A percentile compares a stretch with the other conserved stretches of the same genome.
Conservation (phyloP, 92 coral and sea anemone genomes). For the Bergia puertoricense region DNA sequence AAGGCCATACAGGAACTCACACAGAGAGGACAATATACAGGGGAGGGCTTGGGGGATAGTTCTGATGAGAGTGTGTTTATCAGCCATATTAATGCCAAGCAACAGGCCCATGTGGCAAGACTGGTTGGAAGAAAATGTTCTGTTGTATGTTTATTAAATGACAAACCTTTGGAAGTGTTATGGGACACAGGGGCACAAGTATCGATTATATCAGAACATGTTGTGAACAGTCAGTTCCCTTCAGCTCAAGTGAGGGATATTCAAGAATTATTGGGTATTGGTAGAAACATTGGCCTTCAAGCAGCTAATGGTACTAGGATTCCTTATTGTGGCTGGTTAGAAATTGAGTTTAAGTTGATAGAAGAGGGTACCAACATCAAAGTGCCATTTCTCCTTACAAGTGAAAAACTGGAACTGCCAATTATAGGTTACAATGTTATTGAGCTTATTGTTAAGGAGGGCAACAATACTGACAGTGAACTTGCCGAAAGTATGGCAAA, state of each 20-base stretch:
- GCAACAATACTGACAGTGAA: no score
- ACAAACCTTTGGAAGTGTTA: conserved; percentile 21
- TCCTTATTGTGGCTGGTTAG: conserved; percentile 44
- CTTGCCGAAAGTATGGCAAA: no score
- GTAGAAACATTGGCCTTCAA: conserved; percentile 17
- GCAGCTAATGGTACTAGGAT: conserved; percentile 53
- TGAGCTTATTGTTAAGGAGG: conserved; percentile 21
- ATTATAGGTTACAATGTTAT: no score
- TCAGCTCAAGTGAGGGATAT: conserved; percentile 19
- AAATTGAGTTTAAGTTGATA: conserved; percentile 30
- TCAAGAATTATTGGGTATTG: conserved; percentile 37
- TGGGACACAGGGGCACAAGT: conserved; percentile 62
- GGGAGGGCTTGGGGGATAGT: conserved; percentile 45
- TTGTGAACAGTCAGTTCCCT: conserved; percentile 15
- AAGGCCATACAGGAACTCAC: conserved; percentile 46
- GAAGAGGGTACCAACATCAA: conserved; percentile 7
- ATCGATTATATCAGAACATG: conserved; percentile 43
- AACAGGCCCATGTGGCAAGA: conserved; percentile 44
- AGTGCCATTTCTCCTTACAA: conserved; percentile 44
- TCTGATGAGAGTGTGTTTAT: conserved; percentile 43
- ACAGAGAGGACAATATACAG: conserved; percentile 3
- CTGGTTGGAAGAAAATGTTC: conserved; percentile 46
- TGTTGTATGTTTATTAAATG: conserved; percentile 42
- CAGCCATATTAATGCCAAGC: conserved; percentile 49
- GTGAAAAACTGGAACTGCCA: conserved; percentile 36